Evolutionary conservation across 2,113 vertebrate genomes (phyloP).

Genomic region (Noctilio leporinus): DNA sequence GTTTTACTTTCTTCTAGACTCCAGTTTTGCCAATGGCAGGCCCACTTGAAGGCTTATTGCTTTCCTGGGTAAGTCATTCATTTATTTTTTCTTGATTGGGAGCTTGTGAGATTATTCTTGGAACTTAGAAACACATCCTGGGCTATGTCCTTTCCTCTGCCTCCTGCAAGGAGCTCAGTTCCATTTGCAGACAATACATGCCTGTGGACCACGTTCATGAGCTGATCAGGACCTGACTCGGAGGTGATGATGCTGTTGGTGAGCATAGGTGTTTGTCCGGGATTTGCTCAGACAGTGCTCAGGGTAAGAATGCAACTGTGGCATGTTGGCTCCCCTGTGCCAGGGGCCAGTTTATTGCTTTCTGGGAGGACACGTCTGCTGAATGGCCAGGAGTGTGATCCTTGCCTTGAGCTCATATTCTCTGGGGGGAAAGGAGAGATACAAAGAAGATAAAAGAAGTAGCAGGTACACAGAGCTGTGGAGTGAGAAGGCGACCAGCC

Average conservation of each 20-base stretch:
- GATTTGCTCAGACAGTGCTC: background rate
- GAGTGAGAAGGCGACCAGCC: background rate
- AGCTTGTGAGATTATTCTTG: background rate
- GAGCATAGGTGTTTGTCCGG: background rate
- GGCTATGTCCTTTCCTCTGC: background rate
- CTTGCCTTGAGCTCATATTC: background rate
- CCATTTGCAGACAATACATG: background rate
- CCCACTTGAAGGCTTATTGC: background rate
- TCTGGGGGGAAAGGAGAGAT: background rate
- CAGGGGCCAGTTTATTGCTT: background rate
- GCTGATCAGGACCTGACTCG: background rate
- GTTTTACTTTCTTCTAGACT: background rate
- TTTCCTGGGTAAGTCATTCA: background rate
- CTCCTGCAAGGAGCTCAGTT: background rate
- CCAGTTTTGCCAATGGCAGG: background rate
- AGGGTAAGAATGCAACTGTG: background rate
- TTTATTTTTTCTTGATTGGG: background rate
- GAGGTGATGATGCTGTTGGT: background rate
- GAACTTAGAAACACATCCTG: background rate
- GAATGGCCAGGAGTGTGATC: background rate
- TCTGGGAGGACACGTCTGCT: background rate
- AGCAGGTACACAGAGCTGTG: background rate
- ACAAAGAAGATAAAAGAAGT: background rate
- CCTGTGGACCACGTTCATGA: background rate
- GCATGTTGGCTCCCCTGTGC: accelerated